phyloP scores from a whole-genome alignment of 2,888 invertebrate species.

The Melanchra persicariae region DNA sequence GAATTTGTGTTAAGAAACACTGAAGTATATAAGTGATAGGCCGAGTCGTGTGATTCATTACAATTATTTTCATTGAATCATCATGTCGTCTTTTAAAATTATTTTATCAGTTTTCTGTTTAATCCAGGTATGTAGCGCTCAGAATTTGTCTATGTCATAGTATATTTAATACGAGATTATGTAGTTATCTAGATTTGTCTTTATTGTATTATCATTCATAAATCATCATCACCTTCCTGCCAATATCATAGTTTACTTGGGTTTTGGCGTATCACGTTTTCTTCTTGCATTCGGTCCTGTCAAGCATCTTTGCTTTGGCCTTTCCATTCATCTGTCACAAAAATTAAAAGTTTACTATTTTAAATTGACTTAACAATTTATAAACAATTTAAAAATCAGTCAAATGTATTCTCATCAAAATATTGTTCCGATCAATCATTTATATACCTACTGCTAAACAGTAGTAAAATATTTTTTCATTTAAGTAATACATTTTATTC shows the following conservation, averaged over 20 bases:
- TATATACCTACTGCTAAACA: background rate
- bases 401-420: too few species aligned
- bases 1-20: conserved; percentile 27
- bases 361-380: too few species aligned
- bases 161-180: background rate
- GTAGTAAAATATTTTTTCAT: background rate
- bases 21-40: conserved; percentile 49
- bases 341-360: too few species aligned
- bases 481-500: background rate
- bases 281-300: too few species aligned
- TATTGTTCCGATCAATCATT: background rate
- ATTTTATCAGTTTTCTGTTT: conserved; percentile 30
- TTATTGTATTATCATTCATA: too few species aligned
- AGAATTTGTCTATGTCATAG: background rate
- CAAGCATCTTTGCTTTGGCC: too few species aligned
- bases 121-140: conserved; percentile 54
- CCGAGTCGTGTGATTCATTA: background rate
- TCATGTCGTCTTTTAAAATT: conserved; percentile 39
- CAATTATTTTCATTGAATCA: conserved; percentile 7
- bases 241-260: too few species aligned
- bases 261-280: too few species aligned
- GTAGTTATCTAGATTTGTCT: background rate
- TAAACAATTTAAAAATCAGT: too few species aligned
- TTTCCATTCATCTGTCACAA: too few species aligned
- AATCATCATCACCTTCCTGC: too few species aligned